These are phyloP conservation scores for Danaus melanippus DNA, from an alignment of 1,140 invertebrate genomes.

Conservation along the genomic window DNA sequence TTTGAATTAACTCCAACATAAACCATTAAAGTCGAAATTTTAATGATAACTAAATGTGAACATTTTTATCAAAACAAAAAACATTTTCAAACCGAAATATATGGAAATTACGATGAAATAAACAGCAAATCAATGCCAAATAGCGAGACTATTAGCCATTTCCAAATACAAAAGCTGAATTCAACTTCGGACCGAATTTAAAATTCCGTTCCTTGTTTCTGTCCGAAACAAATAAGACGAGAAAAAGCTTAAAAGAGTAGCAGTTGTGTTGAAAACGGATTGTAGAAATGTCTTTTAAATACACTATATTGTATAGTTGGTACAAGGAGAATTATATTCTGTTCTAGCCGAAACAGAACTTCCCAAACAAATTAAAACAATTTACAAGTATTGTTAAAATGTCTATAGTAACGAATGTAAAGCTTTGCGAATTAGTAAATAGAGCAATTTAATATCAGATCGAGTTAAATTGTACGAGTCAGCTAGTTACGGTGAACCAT, in stretches of 20 bases:
- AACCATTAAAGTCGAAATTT: too few species aligned
- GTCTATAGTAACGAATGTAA: too few species aligned
- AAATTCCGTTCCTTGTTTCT: constrained; percentile 25
- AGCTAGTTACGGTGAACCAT: constrained; percentile 1
- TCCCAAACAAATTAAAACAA: too few species aligned
- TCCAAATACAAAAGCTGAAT: constrained; percentile 17
- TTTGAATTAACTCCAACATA: too few species aligned
- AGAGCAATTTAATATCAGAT: constrained; percentile 9
- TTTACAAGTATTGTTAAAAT: too few species aligned
- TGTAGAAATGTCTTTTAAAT: too few species aligned
- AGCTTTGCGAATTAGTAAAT: constrained; percentile 7
- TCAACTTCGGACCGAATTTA: constrained; percentile 21
- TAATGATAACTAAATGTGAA: not conserved
- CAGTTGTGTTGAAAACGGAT: not conserved
- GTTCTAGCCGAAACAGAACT: too few species aligned
- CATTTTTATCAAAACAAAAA: too few species aligned
- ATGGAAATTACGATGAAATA: not conserved
- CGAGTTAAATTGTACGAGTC: not conserved
- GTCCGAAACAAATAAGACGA: constrained; percentile 21
- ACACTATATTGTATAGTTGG: too few species aligned
- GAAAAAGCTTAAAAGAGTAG: constrained; percentile 11
- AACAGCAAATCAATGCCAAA: constrained; percentile 15
- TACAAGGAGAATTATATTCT: too few species aligned
- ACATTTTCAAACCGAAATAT: too few species aligned
- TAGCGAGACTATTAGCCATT: constrained; percentile 16